Conservation (phyloP, 1,140 invertebrate species). For the Berghia stephanieae region DNA sequence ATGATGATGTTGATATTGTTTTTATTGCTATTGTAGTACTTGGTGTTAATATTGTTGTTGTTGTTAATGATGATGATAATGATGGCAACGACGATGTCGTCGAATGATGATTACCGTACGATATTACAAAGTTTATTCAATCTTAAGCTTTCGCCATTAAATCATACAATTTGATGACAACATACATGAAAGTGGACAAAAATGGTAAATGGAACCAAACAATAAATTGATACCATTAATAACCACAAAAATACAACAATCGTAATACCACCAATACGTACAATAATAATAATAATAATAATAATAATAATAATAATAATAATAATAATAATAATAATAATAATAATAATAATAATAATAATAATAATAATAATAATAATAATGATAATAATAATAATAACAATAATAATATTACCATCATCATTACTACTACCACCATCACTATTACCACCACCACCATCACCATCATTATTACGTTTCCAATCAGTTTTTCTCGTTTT, state of each 20-base stretch:
- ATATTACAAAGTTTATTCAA: no score
- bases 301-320: neutral
- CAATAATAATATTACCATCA: neutral
- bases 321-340: neutral
- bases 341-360: neutral
- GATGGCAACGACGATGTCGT: neutral
- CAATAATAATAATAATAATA: neutral
- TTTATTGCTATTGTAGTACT: no score
- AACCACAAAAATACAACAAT: neutral
- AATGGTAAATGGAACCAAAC: neutral
- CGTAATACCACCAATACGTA: neutral
- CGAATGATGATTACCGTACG: neutral
- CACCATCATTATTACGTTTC: no score
- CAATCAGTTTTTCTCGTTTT: no score
- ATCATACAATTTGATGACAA: neutral
- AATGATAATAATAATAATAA: slow-evolving; percentile 5
- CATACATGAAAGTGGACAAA: neutral
- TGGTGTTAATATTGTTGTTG: no score
- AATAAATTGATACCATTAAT: neutral
- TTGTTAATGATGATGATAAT: no score
- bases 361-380: neutral
- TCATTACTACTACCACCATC: neutral
- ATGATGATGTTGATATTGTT: no score
- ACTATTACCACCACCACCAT: neutral
- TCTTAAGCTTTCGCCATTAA: no score